Conservation (phyloP, 2,888 invertebrate genomes). For the Zaprionus bogoriensis region DNA sequence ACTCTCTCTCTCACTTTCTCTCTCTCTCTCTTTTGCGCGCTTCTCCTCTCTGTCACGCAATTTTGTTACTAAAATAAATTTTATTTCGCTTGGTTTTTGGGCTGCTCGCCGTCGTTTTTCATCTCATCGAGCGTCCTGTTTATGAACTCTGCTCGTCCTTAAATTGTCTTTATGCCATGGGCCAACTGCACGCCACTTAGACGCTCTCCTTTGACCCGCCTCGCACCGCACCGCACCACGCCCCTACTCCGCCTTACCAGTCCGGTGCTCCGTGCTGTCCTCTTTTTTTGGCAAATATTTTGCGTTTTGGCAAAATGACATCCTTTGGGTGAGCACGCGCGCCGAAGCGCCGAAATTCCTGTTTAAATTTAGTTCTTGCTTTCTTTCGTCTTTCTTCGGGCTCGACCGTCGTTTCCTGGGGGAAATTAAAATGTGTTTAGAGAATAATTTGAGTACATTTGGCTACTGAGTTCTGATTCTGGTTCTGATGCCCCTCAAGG, state of each 20-base stretch:
- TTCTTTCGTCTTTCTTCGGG: constrained; percentile 30
- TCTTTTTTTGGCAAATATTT: constrained; percentile 43
- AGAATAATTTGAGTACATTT: constrained; percentile 46
- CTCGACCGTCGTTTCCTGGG: constrained; percentile 58
- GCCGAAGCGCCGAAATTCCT: constrained; percentile 29
- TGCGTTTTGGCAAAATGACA: constrained; percentile 64
- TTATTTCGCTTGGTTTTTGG: constrained; percentile 52
- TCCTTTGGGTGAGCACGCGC: constrained; percentile 48
- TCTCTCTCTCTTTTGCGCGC: constrained; percentile 40
- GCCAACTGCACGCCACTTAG: constrained; percentile 59
- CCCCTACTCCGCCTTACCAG: not conserved
- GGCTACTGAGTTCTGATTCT: constrained; percentile 41
- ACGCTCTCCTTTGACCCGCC: constrained; percentile 52
- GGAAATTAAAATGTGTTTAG: constrained; percentile 69
- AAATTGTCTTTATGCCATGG: constrained; percentile 69
- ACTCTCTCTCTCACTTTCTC: not conserved
- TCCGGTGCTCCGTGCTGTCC: constrained; percentile 15
- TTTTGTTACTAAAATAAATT: constrained; percentile 74
- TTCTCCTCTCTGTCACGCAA: constrained; percentile 75
- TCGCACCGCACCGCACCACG: not conserved
- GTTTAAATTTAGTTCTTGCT: constrained; percentile 51
- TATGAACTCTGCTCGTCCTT: constrained; percentile 66
- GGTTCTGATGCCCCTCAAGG: too few species aligned
- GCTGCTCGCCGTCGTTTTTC: constrained; percentile 44
- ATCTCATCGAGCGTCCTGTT: constrained; percentile 62